phyloP scores from a whole-genome alignment of 2,797 vertebrate genomes.

The Chromis chromis region DNA sequence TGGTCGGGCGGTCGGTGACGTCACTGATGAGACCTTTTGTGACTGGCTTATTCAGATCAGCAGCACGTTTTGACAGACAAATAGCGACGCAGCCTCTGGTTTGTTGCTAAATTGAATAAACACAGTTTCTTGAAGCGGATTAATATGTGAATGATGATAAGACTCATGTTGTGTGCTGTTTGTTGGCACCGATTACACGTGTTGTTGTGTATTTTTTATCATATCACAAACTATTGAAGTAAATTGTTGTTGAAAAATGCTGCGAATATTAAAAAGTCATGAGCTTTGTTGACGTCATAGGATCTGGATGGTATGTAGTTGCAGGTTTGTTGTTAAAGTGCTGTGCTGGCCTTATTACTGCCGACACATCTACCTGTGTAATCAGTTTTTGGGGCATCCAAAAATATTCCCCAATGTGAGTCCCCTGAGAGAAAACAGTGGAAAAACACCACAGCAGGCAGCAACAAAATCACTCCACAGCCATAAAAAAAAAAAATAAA shows the following conservation, averaged over 20 bases:
- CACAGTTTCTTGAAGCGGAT: background rate
- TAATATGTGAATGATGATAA: background rate
- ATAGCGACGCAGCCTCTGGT: conserved; percentile 18
- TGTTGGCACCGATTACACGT: background rate
- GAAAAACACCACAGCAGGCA: conserved; percentile 13
- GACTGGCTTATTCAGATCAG: conserved; percentile 43
- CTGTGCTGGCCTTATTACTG: conserved; percentile 7
- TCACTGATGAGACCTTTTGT: conserved; percentile 22
- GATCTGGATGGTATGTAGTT: background rate
- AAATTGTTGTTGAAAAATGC: background rate
- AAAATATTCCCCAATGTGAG: conserved; percentile 25
- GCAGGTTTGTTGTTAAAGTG: background rate
- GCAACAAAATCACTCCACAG: conserved; percentile 6
- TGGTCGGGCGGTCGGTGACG: conserved; percentile 43
- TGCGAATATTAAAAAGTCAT: background rate
- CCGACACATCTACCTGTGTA: conserved; percentile 3
- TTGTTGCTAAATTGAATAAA: conserved; percentile 18
- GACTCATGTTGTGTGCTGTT: background rate
- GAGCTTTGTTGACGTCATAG: background rate
- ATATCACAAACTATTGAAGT: background rate
- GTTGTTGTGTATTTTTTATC: background rate
- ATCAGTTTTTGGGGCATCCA: conserved; percentile 13
- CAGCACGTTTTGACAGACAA: conserved; percentile 34
- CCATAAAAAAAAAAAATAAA: background rate
- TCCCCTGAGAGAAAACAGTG: conserved; percentile 11